Base-by-base conservation (phyloP, 2,888 invertebrate species). In the Sminthurinus aureus region DNA sequence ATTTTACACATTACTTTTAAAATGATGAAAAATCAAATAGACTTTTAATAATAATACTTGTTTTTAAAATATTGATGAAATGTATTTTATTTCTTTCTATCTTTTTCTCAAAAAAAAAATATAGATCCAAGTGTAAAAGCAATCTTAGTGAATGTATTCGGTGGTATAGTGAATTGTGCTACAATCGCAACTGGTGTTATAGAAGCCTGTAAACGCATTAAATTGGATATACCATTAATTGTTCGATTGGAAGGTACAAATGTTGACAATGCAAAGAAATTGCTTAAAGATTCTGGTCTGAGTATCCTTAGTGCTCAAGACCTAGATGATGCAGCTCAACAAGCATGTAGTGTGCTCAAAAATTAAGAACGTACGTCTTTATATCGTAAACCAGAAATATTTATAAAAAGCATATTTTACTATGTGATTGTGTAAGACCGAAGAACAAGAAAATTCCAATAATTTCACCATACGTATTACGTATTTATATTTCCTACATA, bases 111-210 rank as follows among this genome's bases (percentile, higher is more conserved):
- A 52, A 18, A 13, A 26, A 73, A 24, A 69, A 75, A 85, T 89
- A 92, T 93, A 88, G 97, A 97, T 91, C 93, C 94, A 52, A 95
- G 95, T 91, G 99, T 99, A 0, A 96, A 97, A 90, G 95, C 96
- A 11, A 95, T 99, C 88, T 93, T 99, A 85, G 98, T 99, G 0
- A 99, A 99, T 92, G 98, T 99, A 1, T 99, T 99, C 92, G 99
- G 98, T 87, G 98, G 99, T 82, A 99, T 99, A 90, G 99, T 99
- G 0, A 98, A 99, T 91, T 99, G 99, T 91, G 96, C 95, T 8
- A 98, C 96, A 0, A 96, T 99, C 89, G 99, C 99, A 0, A 96
- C 95, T 89, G 99, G 99, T 71, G 96, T 99, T 88, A 94, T 71
- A 24, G 26, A 22, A 15, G 98, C 99, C 2, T 95, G 95, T 87